phyloP scores from a whole-genome alignment of 2,888 invertebrate genomes.

The Melipona bicolor region DNA sequence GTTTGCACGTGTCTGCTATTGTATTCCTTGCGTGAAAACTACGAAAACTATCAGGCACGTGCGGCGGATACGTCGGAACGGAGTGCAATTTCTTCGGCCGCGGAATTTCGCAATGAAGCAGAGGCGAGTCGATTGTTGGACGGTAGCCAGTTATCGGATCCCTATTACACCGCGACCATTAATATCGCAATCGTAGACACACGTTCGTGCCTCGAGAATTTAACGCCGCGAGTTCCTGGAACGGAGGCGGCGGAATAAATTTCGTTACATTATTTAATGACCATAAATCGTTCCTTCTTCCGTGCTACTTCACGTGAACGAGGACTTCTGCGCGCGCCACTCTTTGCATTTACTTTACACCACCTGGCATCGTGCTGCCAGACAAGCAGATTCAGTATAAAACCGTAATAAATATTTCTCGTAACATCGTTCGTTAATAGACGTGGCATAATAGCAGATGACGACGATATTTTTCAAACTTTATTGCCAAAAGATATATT shows the following conservation, averaged over 20 bases:
- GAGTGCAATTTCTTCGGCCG: conserved; percentile 26
- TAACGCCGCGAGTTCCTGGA: conserved; percentile 47
- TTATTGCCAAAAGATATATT: not conserved
- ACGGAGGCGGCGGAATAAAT: conserved; percentile 56
- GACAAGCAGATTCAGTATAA: not conserved
- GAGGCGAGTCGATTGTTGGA: conserved; percentile 53
- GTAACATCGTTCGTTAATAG: not conserved
- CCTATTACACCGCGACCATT: conserved; percentile 54
- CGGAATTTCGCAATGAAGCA: conserved; percentile 42
- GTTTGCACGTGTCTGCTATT: not conserved
- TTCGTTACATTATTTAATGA: conserved; percentile 63
- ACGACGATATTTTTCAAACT: not conserved
- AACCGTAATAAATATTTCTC: conserved; percentile 17
- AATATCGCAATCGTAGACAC: conserved; percentile 63
- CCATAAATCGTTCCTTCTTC: conserved; percentile 55
- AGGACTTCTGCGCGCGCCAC: conserved; percentile 14
- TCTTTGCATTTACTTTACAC: conserved; percentile 38
- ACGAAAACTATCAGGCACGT: not conserved
- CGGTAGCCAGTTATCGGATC: conserved; percentile 59
- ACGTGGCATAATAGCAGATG: not conserved
- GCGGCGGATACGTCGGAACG: conserved; percentile 9
- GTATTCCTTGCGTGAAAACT: conserved; percentile 20
- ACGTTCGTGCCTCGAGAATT: conserved; percentile 55
- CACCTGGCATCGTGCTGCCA: conserved; percentile 24
- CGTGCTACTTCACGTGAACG: conserved; percentile 45